Evolutionary conservation across 2,888 invertebrate genomes (phyloP).

Genomic region (Himalopsyche tibetana): DNA sequence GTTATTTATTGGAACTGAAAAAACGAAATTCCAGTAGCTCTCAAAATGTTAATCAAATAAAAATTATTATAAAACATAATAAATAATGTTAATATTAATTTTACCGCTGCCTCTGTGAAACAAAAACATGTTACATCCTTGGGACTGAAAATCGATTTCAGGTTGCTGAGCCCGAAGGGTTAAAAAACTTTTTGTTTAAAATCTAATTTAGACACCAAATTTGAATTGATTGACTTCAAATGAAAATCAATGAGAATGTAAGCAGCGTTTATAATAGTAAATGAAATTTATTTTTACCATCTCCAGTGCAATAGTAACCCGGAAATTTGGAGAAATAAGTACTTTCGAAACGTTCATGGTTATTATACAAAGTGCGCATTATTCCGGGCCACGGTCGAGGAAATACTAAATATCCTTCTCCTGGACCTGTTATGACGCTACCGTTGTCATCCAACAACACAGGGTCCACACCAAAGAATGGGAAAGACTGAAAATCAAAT

Average conservation of each 20-base stretch:
- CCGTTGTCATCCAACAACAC: constrained; percentile 92
- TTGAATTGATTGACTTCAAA: too few relatives aligned
- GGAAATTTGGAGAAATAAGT: constrained; percentile 98
- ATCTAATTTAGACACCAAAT: too few relatives aligned
- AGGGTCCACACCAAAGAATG: constrained; percentile 98
- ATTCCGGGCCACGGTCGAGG: constrained; percentile 98
- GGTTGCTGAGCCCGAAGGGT: too few relatives aligned
- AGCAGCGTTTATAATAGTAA: not conserved
- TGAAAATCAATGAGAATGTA: constrained; percentile 27
- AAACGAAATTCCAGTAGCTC: too few relatives aligned
- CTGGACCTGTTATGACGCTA: constrained; percentile 88
- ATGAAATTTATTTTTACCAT: constrained; percentile 81
- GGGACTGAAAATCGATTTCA: too few relatives aligned
- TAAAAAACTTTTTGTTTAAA: too few relatives aligned
- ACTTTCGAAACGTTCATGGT: constrained; percentile 92
- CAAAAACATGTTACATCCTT: too few relatives aligned
- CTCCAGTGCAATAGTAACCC: constrained; percentile 98
- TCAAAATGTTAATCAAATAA: too few relatives aligned
- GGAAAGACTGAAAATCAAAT: constrained; percentile 83
- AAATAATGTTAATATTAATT: too few relatives aligned
- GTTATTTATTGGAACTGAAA: too few relatives aligned
- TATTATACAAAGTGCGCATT: constrained; percentile 95
- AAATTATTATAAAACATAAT: too few relatives aligned
- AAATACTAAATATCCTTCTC: constrained; percentile 97
- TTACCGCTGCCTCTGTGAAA: too few relatives aligned